Base-by-base conservation (phyloP, 2,888 invertebrate genomes). In the Nymphalis polychloros region DNA sequence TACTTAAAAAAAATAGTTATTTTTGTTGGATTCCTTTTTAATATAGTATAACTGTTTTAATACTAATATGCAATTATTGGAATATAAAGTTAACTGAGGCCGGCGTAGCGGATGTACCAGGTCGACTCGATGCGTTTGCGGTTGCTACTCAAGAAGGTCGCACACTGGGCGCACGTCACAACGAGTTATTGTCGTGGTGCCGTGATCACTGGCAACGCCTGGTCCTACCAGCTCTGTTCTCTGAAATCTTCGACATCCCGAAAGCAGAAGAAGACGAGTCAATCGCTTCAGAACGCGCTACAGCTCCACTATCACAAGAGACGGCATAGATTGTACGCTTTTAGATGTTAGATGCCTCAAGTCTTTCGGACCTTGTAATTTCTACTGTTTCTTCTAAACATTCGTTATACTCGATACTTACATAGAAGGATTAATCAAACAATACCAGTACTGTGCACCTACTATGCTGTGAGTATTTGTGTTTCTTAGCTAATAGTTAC, bases 161-260 rank as follows among this genome's bases (percentile, higher is more conserved):
- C 70, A 94, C 95, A 47, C 93, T 99, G 64, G 97, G 98, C 47
- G 93, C 94, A 57, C 96, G 96, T 75, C 98, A 98, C 90, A 94
- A 95, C 76, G 95, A 96, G 75, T 95, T 97, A 80, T 93, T 98
- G 80, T 95, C 96, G 84, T 99, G 98, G 98, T 98, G 97, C 91
- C 95, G 98, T 76, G 94, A 95, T 79, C 95, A 97, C 90, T 98
- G 98, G 98, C 94, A 95, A 69, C 95, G 95, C 79, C 94, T 97
- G 69, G 94, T 96, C 72, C 94, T 98, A 79, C 98, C 98, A 59
- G 98, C 98, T 4, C 94, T 99, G 66, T 99, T 98, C 90, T 96
- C 98, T 48, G 99, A 99, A 91, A 98, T 98, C 79, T 99, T 98
- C 91, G 98, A 99, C 94, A 98, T 99, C 89, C 97, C 98, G 76